These are phyloP conservation scores for Lordiphosa clarofinis DNA, from an alignment of 1,140 invertebrate genomes.

Conservation along the genomic window DNA sequence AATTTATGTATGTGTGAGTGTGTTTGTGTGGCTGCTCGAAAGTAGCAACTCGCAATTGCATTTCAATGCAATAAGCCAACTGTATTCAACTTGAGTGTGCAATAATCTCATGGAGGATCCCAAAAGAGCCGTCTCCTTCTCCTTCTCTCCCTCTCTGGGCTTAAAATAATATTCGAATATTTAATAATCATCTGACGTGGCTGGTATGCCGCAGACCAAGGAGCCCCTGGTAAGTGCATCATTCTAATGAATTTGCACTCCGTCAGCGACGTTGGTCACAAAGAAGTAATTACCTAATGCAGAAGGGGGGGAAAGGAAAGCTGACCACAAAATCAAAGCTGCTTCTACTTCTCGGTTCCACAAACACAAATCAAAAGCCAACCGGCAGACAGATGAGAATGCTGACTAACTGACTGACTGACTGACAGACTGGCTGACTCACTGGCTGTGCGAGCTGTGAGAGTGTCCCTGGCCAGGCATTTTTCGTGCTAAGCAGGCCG, in stretches of 20 bases:
- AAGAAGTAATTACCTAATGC: slow-evolving; percentile 75
- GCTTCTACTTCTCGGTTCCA: slow-evolving; percentile 13
- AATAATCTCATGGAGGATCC: slow-evolving; percentile 7
- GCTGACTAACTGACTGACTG: slow-evolving; percentile 20
- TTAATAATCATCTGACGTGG: neutral
- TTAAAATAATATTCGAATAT: too few species aligned
- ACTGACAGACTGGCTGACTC: slow-evolving; percentile 26
- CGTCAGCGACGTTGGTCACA: slow-evolving; percentile 42
- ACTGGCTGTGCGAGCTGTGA: slow-evolving; percentile 21
- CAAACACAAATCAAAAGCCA: slow-evolving; percentile 18
- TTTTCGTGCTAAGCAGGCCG: slow-evolving; percentile 53
- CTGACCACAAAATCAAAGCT: slow-evolving; percentile 65
- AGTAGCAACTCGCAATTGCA: slow-evolving; percentile 56
- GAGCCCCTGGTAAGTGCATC: slow-evolving; percentile 33
- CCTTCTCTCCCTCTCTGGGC: too few species aligned
- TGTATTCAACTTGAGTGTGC: slow-evolving; percentile 50
- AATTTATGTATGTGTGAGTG: slow-evolving; percentile 20
- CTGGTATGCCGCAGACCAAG: neutral
- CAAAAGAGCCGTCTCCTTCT: too few species aligned
- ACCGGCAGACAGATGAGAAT: slow-evolving; percentile 32
- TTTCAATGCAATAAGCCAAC: slow-evolving; percentile 72
- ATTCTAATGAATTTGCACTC: slow-evolving; percentile 72
- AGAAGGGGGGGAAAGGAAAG: slow-evolving; percentile 12
- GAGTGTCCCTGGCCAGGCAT: slow-evolving; percentile 29
- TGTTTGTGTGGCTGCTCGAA: neutral